Evolutionary conservation across 92 coral and sea anemone genomes (phyloP), one percentile per base, ranked within the genome.

Genomic region (Blastomussa wellsi): DNA sequence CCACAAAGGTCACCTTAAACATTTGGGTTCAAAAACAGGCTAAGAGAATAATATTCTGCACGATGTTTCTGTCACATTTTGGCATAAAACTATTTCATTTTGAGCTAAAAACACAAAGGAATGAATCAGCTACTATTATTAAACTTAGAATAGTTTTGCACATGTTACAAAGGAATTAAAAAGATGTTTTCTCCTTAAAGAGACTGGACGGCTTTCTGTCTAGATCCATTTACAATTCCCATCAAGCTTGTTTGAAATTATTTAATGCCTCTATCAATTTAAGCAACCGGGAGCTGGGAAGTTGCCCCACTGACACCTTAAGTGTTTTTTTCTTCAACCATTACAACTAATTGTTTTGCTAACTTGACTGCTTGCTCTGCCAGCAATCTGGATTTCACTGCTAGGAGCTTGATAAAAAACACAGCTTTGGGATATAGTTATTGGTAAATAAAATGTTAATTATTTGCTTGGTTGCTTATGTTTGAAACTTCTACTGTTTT

Each of bases 121-220:
- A 33, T 33, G 2, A 36, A 69, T 33, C 74, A 35, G 44, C 41
- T 38, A 20, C 48, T 33, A 28, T 33, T 51, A 15, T 28, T 65
- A 26, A n/a, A 8, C 16, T 14, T 65, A n/a, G 15, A 65, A 26
- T 65, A n/a, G 70, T 65, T 65, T n/a, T 26, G 70, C 37, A 65
- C 70, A 28, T 29, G 70, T 36, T 33, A 70, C n/a, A 36, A 70
- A 33, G 75, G 75, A 70, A 70, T 70, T 42, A 35, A 37, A 70
- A 35, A 17, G 11, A 70, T 70, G 44, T 70, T 12, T 26, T 70
- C 20, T 35, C 44, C 38, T 70, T 37, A 37, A 70, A 13, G 16
- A 16, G 75, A 70, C 22, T 70, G 14, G 44, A 14, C 47, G 28
- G 44, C 48, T 38, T 33, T 33, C 37, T 70, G 42, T 70, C 75